These are phyloP conservation scores for Patiria pectinifera DNA, from an alignment of 53 echinoderm and acorn worm genomes.

Conservation along the genomic window DNA sequence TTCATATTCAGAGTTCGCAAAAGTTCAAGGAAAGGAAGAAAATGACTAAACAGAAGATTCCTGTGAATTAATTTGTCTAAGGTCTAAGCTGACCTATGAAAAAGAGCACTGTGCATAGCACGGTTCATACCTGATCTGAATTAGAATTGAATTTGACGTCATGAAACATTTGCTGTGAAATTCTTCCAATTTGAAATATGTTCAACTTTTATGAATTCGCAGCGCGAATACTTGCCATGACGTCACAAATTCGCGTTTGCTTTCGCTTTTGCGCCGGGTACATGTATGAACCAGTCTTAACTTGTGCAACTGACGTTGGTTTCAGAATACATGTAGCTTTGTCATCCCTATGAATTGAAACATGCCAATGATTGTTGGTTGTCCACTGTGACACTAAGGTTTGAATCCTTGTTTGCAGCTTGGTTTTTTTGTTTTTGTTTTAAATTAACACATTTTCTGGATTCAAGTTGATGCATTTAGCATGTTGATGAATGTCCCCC, in stretches of 20 bases:
- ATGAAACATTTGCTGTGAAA: no score
- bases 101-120: background rate
- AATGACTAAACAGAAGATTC: slow-evolving; percentile 13
- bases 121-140: no score
- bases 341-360: background rate
- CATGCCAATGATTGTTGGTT: background rate
- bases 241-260: no score
- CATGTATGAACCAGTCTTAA: background rate
- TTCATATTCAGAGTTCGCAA: slow-evolving; percentile 25
- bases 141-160: no score
- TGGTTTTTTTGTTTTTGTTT: no score
- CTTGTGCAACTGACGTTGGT: background rate
- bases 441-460: no score
- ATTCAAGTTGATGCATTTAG: no score
- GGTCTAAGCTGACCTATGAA: background rate
- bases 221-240: no score
- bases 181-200: no score
- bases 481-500: no score
- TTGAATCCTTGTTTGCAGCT: background rate
- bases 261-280: no score
- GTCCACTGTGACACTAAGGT: background rate
- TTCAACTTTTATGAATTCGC: no score
- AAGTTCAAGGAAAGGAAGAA: slow-evolving; percentile 23
- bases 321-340: background rate
- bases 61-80: background rate